Conservation (phyloP, 2,797 vertebrate genomes). For the Hozukius guyotensis region DNA sequence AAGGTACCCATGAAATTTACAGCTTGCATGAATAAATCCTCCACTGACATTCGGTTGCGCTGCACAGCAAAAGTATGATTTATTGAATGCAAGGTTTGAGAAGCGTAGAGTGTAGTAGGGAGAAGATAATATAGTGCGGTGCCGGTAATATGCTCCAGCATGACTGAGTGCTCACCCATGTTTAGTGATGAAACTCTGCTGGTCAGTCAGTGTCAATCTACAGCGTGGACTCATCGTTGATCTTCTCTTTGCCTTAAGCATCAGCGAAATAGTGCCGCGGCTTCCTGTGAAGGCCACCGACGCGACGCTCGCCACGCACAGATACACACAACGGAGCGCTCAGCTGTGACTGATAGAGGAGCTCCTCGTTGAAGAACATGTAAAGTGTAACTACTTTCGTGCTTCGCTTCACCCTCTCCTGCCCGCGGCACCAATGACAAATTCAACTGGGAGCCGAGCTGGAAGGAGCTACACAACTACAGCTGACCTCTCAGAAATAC, state of each 20-base stretch:
- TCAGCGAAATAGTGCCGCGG: background rate
- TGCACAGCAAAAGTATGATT: background rate
- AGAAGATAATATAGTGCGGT: slow-evolving; percentile 6
- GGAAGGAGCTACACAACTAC: slow-evolving; percentile 7
- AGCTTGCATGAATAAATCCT: slow-evolving; percentile 12
- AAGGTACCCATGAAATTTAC: background rate
- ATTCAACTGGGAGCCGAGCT: slow-evolving; percentile 24
- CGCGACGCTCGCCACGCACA: background rate
- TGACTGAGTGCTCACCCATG: background rate
- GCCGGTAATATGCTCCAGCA: background rate
- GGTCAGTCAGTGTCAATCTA: slow-evolving; percentile 28
- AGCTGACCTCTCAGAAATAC: slow-evolving; percentile 29
- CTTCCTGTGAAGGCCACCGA: slow-evolving; percentile 1
- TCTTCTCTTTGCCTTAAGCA: slow-evolving; percentile 27
- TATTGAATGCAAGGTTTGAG: slow-evolving; percentile 6
- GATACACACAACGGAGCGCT: background rate
- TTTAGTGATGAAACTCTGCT: background rate
- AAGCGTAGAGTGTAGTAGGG: background rate
- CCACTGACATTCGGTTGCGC: background rate
- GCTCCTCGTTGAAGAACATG: slow-evolving; percentile 20
- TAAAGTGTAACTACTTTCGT: slow-evolving; percentile 35
- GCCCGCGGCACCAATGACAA: slow-evolving; percentile 40
- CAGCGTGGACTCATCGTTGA: slow-evolving; percentile 34
- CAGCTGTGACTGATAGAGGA: background rate
- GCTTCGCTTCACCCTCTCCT: slow-evolving; percentile 35